Evolutionary conservation across 1,140 invertebrate genomes (phyloP), one percentile per base, ranked within the genome.

Genomic region (Drosophila sp.): DNA sequence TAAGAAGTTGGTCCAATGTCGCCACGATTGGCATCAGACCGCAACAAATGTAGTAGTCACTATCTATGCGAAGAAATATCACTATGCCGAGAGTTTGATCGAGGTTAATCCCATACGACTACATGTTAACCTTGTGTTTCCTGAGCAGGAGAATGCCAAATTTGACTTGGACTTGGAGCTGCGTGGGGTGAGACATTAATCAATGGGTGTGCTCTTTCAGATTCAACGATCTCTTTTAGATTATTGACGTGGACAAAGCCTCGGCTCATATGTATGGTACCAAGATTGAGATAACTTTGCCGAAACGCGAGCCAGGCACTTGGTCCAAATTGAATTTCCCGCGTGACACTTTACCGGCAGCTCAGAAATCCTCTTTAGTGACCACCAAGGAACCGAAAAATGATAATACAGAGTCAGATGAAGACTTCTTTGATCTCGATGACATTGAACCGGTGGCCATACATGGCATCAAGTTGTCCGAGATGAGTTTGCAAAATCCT

Each of bases 221-320:
- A 17, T 30, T 6, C 3, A 32, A n/a, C 7, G 4, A 35, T 5
- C 41, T 2, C 1, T 3, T 61, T 50, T 8, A 97, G 96, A 93
- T 97, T 61, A 93, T 97, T 23, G 93, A 95, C 90, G 93, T 97
- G 11, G 92, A 92, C 41, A 93, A 95, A 63, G 96, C 96, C 85
- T 93, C 92, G 74, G 96, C 96, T 1, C 94, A 94, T 11, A 97
- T 99, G 95, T 93, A 96, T 72, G 96, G 96, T 57, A 96, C 98
- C n/a, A 99, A 99, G 95, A 95, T 99, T 23, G 98, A 99, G 93
- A 96, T 99, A 8, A 98, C 96, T 81, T 90, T 99, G 82, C 96
- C 95, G 71, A 99, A 99, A 93, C 95, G 94, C 1, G 96, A 98
- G 81, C 93, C 95, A 2, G 95, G 96, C 23, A 95, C 95, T 56